Base-by-base conservation (phyloP, 1,140 invertebrate genomes). In the Laodelphax striatellus region DNA sequence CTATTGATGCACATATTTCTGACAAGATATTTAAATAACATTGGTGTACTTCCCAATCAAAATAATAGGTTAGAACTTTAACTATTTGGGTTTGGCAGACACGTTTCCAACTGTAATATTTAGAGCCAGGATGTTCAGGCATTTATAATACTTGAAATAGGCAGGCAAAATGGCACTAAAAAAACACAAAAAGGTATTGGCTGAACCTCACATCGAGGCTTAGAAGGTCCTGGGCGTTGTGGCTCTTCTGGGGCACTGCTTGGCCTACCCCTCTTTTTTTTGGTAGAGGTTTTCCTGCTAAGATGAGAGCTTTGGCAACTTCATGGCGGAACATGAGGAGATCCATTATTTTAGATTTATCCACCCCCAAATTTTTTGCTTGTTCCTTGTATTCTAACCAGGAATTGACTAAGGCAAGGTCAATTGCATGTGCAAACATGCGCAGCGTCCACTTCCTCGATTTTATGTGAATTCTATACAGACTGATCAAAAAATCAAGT, bases 381-480 rank as follows among this genome's bases (percentile, higher is more conserved):
- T 70, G 46, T 31, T 65, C 52, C 46, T 57, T 57, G 53, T 70
- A 71, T 42, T 63, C 60, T 42, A 72, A 55, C 69, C 70, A 72
- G 24, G 54, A 54, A 60, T 70, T 72, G 2, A 66, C 65, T 41
- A 70, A 50, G 13, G 65, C 55, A 24, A 71, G 52, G 46, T 66
- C 63, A 31, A 70, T 57, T 22, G 63, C 61, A 52, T 71, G 66
- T 34, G 63, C 67, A 52, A 70, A 65, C 41, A 70, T 57, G 55
- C 66, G 60, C 24, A 69, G 52, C 52, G 70, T 69, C 65, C 67
- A 70, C 44, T 69, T 67, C 42, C 64, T 59, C 17, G 66, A 68
- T 66, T 63, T 63, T 24, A 70, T 64, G 14, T 52, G 54, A 17
- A 66, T 69, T 57, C 68, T 61, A 60, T 72, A 69, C 46, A 63